Evolutionary conservation across 2,888 invertebrate genomes (phyloP).

Genomic region (Leptinotarsa haldemani): DNA sequence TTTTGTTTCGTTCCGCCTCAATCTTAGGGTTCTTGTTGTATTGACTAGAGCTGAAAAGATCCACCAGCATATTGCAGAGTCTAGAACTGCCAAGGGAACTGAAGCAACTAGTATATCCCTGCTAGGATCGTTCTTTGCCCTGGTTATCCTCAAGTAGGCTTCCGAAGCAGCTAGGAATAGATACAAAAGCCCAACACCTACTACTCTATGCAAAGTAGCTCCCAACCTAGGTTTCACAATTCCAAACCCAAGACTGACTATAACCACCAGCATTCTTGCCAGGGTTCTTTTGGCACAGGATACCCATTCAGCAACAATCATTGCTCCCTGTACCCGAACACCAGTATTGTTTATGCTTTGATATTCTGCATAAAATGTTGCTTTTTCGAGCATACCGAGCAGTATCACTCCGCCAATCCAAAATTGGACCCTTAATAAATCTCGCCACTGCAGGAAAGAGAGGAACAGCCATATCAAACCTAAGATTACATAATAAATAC

Average conservation of each 20-base stretch:
- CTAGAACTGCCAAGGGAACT: conserved; percentile 87
- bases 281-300: conserved; percentile 92
- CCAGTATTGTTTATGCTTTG: conserved; percentile 80
- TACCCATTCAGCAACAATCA: conserved; percentile 89
- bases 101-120: conserved; percentile 80
- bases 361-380: conserved; percentile 92
- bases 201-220: conserved; percentile 87
- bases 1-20: conserved; percentile 91
- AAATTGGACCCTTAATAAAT: conserved; percentile 91
- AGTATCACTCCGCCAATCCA: conserved; percentile 95
- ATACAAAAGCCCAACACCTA: conserved; percentile 85
- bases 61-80: conserved; percentile 94
- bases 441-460: conserved; percentile 89
- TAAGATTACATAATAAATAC: conserved; percentile 84
- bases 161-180: conserved; percentile 88
- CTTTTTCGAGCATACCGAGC: conserved; percentile 87
- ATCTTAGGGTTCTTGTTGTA: conserved; percentile 88
- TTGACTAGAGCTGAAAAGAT: conserved; percentile 88
- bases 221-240: conserved; percentile 95
- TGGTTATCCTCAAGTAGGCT: conserved; percentile 81
- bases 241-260: conserved; percentile 94
- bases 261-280: conserved; percentile 92
- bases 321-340: conserved; percentile 74
- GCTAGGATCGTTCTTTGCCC: conserved; percentile 71
- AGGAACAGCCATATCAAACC: conserved; percentile 86